Evolutionary conservation across 2,888 invertebrate genomes (phyloP).

Genomic region (Conomelus anceps): DNA sequence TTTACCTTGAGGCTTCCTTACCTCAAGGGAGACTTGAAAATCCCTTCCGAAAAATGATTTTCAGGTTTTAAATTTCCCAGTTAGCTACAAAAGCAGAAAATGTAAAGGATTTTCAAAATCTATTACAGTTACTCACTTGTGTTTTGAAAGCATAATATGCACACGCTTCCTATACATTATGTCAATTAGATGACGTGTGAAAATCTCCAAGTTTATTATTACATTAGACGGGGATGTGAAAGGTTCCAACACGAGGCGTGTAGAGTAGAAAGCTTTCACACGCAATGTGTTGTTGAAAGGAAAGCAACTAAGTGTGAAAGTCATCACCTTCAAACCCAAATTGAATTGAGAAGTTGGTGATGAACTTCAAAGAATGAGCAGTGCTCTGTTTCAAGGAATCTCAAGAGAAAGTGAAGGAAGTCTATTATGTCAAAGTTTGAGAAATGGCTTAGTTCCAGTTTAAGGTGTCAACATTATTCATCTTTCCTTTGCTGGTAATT

Average conservation of each 20-base stretch:
- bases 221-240: background rate
- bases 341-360: background rate
- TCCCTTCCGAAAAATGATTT: too few species aligned
- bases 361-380: background rate
- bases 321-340: background rate
- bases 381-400: background rate
- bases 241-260: background rate
- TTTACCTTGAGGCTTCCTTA: too few species aligned
- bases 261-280: background rate
- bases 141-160: too few species aligned
- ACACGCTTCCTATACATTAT: background rate
- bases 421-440: background rate
- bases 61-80: too few species aligned
- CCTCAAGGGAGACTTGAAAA: too few species aligned
- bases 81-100: too few species aligned
- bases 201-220: background rate
- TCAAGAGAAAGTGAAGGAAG: background rate
- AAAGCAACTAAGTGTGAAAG: background rate
- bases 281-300: background rate
- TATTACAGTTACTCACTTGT: too few species aligned
- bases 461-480: too few species aligned
- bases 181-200: background rate
- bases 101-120: too few species aligned
- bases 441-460: too few species aligned
- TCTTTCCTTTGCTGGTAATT: too few species aligned